These are phyloP conservation scores for Mixornis gularis DNA, from an alignment of 2,113 vertebrate species.

Conservation along the genomic window DNA sequence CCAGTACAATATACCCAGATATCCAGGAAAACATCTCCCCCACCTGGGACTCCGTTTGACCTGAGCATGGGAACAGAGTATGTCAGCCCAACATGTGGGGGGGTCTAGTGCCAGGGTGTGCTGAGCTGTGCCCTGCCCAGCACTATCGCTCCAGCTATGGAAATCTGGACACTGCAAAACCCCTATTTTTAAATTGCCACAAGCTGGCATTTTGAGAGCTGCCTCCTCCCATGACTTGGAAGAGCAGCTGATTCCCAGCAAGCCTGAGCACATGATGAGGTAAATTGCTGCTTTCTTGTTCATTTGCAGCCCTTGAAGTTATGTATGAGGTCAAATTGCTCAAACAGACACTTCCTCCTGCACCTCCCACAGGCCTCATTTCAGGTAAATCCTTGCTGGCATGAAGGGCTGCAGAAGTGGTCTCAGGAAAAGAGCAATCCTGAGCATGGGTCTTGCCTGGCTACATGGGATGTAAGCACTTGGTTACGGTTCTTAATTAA, in stretches of 20 bases:
- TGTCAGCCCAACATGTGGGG: not conserved
- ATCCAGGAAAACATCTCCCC: not conserved
- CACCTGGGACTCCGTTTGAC: not conserved
- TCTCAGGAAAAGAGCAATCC: not conserved
- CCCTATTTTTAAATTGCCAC: not conserved
- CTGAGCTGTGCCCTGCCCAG: not conserved
- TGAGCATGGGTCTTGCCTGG: not conserved
- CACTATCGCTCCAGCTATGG: not conserved
- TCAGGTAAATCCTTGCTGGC: not conserved
- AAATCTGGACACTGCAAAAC: not conserved
- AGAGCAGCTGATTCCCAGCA: not conserved
- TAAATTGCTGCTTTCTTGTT: not conserved
- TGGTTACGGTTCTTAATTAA: not conserved
- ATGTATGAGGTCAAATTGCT: not conserved
- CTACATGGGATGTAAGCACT: not conserved
- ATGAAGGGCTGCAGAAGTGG: not conserved
- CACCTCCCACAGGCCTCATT: not conserved
- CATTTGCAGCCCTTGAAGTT: not conserved
- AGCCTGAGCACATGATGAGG: not conserved
- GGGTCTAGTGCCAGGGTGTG: not conserved
- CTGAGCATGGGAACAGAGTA: not conserved
- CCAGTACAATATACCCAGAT: not conserved
- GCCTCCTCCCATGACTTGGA: not conserved
- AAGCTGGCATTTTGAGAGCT: not conserved
- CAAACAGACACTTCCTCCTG: not conserved